A percentile compares a stretch with the other conserved stretches of the same genome.
phyloP scores from a whole-genome alignment of 2,797 vertebrate species.

The Tympanoctomys barrerae region DNA sequence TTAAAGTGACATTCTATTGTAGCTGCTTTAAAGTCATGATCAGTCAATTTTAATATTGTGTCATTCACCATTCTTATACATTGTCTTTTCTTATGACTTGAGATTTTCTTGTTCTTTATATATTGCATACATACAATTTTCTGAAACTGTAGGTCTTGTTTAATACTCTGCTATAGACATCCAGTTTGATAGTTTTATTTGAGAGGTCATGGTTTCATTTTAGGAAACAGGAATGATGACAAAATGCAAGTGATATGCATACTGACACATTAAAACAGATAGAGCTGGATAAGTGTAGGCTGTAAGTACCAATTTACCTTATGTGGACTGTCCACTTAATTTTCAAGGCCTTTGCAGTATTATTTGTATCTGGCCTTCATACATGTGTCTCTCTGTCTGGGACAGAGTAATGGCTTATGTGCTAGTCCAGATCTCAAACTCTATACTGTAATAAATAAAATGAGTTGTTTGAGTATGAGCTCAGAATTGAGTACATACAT shows the following conservation, averaged over 20 bases:
- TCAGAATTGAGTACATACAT: background rate
- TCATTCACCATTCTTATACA: background rate
- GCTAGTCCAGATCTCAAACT: background rate
- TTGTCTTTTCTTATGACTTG: conserved; percentile 1
- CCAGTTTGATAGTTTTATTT: background rate
- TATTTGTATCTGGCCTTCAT: background rate
- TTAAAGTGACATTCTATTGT: background rate
- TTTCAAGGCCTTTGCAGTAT: background rate
- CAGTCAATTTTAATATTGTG: conserved; percentile 9
- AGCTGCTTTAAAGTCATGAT: conserved; percentile 23
- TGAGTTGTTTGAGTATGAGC: background rate
- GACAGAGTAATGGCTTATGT: background rate
- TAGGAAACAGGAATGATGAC: background rate
- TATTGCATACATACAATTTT: background rate
- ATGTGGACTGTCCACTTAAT: background rate
- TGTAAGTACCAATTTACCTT: background rate
- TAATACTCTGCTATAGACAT: background rate
- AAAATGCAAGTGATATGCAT: background rate
- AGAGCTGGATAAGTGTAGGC: background rate
- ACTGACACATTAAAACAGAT: background rate
- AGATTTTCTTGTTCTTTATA: background rate
- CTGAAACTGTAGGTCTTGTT: background rate
- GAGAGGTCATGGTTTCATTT: background rate
- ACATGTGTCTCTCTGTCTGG: background rate
- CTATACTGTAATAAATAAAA: background rate